Evolutionary conservation across 1,140 invertebrate genomes (phyloP).

Genomic region (Cyrtorhinus lividipennis): DNA sequence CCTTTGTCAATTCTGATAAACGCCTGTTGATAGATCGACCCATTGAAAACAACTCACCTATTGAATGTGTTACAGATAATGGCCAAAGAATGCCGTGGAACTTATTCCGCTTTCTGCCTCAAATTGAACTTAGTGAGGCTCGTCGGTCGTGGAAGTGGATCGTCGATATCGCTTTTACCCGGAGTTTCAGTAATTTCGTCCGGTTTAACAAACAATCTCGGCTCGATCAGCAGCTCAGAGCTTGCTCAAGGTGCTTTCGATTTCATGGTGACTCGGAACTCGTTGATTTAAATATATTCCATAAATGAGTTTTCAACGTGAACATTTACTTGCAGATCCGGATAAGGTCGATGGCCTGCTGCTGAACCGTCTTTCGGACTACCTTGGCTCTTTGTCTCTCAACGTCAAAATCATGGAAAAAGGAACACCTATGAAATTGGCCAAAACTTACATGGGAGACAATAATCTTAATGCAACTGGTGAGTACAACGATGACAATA

Average conservation of each 20-base stretch:
- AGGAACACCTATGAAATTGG: constrained; percentile 7
- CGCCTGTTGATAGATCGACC: too few relatives aligned
- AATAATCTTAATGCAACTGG: too few relatives aligned
- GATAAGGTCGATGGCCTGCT: constrained; percentile 35
- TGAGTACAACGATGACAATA: too few relatives aligned
- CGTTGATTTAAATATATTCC: too few relatives aligned
- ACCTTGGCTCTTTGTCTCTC: constrained; percentile 29
- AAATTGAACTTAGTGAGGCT: constrained; percentile 65
- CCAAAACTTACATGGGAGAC: constrained; percentile 13
- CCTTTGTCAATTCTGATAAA: too few relatives aligned
- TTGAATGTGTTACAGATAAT: constrained; percentile 24
- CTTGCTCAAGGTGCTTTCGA: too few relatives aligned
- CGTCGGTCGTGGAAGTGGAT: constrained; percentile 49
- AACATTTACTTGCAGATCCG: too few relatives aligned
- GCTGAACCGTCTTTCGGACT: constrained; percentile 6
- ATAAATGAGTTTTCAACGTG: too few relatives aligned
- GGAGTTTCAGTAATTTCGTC: constrained; percentile 16
- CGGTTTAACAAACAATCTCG: too few relatives aligned
- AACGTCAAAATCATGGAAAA: constrained; percentile 60
- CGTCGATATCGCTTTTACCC: constrained; percentile 43
- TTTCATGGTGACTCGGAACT: too few relatives aligned
- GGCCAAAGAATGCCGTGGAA: constrained; percentile 38
- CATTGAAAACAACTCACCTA: too few relatives aligned
- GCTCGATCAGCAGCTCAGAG: too few relatives aligned
- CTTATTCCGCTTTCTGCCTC: constrained; percentile 57